phyloP scores from a whole-genome alignment of 2,113 vertebrate species.

The Microtus richardsoni region DNA sequence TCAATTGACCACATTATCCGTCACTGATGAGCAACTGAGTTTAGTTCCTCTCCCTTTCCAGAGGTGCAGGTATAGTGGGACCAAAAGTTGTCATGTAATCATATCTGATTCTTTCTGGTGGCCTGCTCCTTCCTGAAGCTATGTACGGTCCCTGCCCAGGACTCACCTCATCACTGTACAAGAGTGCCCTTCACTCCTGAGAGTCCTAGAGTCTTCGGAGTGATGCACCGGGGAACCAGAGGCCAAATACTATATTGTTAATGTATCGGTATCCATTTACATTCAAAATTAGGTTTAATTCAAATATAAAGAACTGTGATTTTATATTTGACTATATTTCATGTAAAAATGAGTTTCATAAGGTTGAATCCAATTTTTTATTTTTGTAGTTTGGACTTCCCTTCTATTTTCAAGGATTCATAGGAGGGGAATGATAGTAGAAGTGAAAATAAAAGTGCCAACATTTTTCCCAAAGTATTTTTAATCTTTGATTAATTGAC shows the following conservation, averaged over 20 bases:
- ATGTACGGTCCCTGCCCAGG: too few relatives aligned
- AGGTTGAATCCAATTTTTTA: background rate
- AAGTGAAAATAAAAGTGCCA: slow-evolving; percentile 44
- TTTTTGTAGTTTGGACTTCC: background rate
- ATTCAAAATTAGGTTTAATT: slow-evolving; percentile 17
- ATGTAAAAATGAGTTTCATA: background rate
- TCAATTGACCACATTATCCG: background rate
- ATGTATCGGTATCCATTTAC: background rate
- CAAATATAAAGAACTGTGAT: background rate
- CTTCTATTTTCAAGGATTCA: slow-evolving; percentile 51
- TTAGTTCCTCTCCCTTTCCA: background rate
- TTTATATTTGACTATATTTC: slow-evolving; percentile 34
- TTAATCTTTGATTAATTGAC: slow-evolving; percentile 50
- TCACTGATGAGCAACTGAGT: background rate
- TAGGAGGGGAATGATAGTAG: background rate
- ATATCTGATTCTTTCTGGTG: background rate
- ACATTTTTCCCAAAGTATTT: background rate
- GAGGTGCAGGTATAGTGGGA: background rate
- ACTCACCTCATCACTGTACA: background rate
- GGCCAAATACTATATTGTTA: background rate
- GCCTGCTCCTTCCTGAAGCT: background rate
- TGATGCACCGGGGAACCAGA: background rate
- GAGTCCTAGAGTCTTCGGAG: background rate
- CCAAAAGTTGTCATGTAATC: background rate
- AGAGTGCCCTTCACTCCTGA: background rate